phyloP scores from a whole-genome alignment of 2,888 invertebrate species.

The Rhopalosiphum nymphaeae region DNA sequence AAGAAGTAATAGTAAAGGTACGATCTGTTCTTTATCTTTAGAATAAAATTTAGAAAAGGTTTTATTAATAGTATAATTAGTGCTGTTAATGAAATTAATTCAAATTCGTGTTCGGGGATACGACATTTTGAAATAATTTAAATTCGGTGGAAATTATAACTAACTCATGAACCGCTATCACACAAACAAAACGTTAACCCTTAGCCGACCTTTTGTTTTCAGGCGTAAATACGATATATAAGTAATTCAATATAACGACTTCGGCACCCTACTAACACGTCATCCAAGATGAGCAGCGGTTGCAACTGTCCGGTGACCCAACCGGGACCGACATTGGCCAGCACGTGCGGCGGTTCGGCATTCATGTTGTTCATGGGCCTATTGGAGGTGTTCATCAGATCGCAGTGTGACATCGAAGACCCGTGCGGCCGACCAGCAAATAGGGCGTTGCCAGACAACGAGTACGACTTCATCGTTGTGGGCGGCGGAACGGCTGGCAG shows the following conservation, averaged over 20 bases:
- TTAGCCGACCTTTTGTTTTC: not conserved
- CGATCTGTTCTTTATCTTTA: not conserved
- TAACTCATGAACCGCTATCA: not conserved
- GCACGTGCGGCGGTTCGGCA: conserved; percentile 86
- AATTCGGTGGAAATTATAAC: not conserved
- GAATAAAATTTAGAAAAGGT: not conserved
- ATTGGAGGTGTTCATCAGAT: conserved; percentile 85
- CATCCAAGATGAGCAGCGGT: conserved; percentile 68
- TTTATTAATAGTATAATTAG: not conserved
- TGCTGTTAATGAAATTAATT: not conserved
- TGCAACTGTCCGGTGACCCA: conserved; percentile 86
- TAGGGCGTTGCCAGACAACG: conserved; percentile 70
- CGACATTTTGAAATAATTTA: not conserved
- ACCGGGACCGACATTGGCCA: conserved; percentile 87
- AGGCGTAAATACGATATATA: not conserved
- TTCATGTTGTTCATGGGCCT: conserved; percentile 93
- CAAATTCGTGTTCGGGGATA: not conserved
- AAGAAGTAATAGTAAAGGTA: not conserved
- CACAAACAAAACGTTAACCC: not conserved
- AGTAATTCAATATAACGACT: not conserved
- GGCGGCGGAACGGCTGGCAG: conserved; percentile 82
- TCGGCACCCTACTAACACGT: not conserved
- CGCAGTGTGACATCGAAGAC: conserved; percentile 89
- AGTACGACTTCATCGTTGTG: conserved; percentile 83
- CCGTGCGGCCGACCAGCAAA: conserved; percentile 81